Base-by-base conservation (phyloP, 2,888 invertebrate species). In the Philereme transversata region DNA sequence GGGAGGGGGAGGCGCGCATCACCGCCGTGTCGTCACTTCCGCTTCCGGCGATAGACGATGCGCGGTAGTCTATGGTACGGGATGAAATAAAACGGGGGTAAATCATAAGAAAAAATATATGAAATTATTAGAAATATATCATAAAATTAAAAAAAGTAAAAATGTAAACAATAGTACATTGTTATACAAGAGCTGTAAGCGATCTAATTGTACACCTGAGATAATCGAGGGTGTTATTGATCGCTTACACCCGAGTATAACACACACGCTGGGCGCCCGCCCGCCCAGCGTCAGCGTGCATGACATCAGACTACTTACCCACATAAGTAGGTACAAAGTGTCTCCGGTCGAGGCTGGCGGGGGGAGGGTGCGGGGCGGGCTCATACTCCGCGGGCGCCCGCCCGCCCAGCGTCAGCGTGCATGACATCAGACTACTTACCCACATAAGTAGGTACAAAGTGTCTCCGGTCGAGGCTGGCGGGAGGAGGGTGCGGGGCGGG, bases 291-390 rank as follows among this genome's bases (percentile, higher is more conserved):
- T 22, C 22, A 22, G 22, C 22, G 22, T 22, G 22, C 1, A 22
- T 2, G 22, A 22, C 22, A 22, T 22, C 22, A 22, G 22, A 22
- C 22, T 22, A 92, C 95, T 94, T 82, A 97, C 97, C 97, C 93
- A 97, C 96, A 87, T 97, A 97, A 50, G 97, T 97, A 47, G 97
- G 96, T 72, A 96, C 95, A 83, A 97, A 97, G 76, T 95, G 95
- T 34, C 97, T 91, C 68, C 97, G 95, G 87, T 97, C 97, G 68
- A 97, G 88, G 2, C 96, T 96, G 80, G 95, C 96, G 59, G 85
- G 80, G 93, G 73, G 95, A 93, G 73, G 94, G 93, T 53, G 93
- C 71, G 68, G 94, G 90, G 95, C 95, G 62, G 95, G 94, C 65
- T 95, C 94, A 75, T 95, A 95, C 70, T 95, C 95, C 65, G 84